Base-by-base conservation (phyloP, 2,113 vertebrate genomes). In the Vimba vimba region DNA sequence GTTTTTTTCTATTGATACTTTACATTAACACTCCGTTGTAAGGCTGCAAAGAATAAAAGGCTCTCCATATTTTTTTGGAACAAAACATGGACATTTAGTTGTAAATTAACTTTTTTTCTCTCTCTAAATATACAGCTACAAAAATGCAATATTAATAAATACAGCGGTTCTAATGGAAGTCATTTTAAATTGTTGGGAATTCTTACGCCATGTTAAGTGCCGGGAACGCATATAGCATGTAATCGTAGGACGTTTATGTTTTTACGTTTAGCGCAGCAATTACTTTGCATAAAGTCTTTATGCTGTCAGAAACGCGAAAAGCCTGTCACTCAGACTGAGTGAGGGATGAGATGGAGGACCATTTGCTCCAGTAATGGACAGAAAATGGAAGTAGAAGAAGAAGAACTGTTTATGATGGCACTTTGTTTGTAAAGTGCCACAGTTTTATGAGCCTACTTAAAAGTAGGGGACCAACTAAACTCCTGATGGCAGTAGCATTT, bases 281-380 rank as follows among this genome's bases (percentile, higher is more conserved):
- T 92, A 92, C 33, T 36, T 33, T 17, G 39, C 43, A 55, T 78
- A 30, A 47, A 87, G 71, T 85, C 79, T 91, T 93, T 92, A 91
- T 87, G 86, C 89, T 84, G 91, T 94, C 93, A 94, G 52, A 88
- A 90, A 85, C 62, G 50, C 0, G 87, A 92, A 90, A 43, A 88
- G 90, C 88, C 62, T 84, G 83, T 91, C 91, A 88, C 79, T 91
- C 85, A 64, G 43, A 17, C 76, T 64, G 62, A 83, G 76, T 4
- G 19, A 85, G 27, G 47, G 45, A 84, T 33, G 25, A 82, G 36
- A 80, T 33, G 11, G 82, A 59, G 55, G 55, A 47, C 15, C 80
- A 88, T 23, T 85, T 88, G 60, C 23, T 76, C 45, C 50, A 39
- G 68, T 85, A 88, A 87, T 74, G 84, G 68, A 87, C 36, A 76